phyloP scores from a whole-genome alignment of 2,888 invertebrate genomes.

The Scotopteryx bipunctaria region DNA sequence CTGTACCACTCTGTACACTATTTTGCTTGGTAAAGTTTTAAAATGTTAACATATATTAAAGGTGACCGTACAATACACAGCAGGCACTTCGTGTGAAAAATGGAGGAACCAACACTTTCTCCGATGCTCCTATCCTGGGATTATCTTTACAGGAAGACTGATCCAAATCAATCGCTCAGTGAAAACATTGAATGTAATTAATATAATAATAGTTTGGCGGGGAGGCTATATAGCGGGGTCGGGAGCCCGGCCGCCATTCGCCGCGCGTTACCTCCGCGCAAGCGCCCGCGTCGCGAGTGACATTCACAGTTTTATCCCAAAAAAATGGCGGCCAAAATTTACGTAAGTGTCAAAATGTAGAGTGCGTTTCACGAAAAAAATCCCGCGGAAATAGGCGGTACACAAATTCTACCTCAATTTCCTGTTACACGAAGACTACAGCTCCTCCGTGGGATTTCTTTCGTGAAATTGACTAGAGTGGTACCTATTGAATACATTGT shows the following conservation, averaged over 20 bases:
- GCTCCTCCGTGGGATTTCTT: no score
- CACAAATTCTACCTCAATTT: no score
- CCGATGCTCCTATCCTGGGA: slow-evolving; percentile 30
- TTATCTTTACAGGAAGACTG: slow-evolving; percentile 64
- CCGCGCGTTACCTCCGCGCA: slow-evolving; percentile 74
- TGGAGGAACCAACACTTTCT: slow-evolving; percentile 33
- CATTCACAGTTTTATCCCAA: slow-evolving; percentile 67
- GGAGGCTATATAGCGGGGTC: slow-evolving; percentile 72
- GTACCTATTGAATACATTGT: no score
- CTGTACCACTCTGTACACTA: no score
- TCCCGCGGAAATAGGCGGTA: no score
- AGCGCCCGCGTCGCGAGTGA: slow-evolving; percentile 74
- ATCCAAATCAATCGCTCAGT: slow-evolving; percentile 71
- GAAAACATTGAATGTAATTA: slow-evolving; percentile 78
- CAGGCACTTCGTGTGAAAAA: slow-evolving; percentile 24
- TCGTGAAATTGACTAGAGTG: no score
- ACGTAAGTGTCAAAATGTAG: slow-evolving; percentile 78
- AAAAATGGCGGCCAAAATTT: slow-evolving; percentile 79
- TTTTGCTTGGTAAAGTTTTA: no score
- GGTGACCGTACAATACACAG: not conserved
- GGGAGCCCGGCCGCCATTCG: slow-evolving; percentile 65
- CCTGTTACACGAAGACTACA: no score
- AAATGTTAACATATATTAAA: no score
- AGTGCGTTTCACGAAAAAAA: no score
- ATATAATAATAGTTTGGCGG: slow-evolving; percentile 75